Base-by-base conservation (phyloP, 2,797 vertebrate genomes). In the Neosilurus hyrtlii region DNA sequence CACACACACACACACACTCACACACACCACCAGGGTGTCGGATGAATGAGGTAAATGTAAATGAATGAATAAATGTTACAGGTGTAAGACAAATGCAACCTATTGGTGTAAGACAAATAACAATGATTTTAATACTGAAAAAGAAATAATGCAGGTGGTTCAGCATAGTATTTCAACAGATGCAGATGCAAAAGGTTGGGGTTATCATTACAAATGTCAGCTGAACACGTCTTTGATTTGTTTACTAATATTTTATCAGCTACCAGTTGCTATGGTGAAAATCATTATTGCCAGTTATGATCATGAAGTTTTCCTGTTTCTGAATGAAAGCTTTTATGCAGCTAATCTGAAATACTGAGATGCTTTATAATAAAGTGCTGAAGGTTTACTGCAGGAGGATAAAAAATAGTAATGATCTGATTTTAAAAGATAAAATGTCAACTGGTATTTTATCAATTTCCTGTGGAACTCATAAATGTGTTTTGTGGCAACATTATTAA, bases 151-250 rank as follows among this genome's bases (percentile, higher is more conserved):
- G n/a, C n/a, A n/a, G n/a, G n/a, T n/a, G 2, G 37, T 43, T 43
- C 6, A 3, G 37, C 37, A 43, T 43, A 43, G 37, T 43, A 43
- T 6, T 43, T 43, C 37, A 43, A 43, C 6, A 43, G 37, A 43
- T 43, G 6, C 37, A 43, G 37, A 43, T n/a, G 37, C 56, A 76
- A 76, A 76, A 61, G 73, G 56, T 43, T 59, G 35, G n/a, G 37
- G 73, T 14, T 30, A 76, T 76, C 73, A 76, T 57, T 74, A 74
- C 18, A 74, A 57, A 74, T 75, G 73, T 22, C 73, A 75, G 3
- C 56, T 37, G 26, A 75, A 75, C 54, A 74, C 9, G 6, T 37
- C 56, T 7, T 43, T 76, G 43, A 20, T 76, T 75, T 59, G 30
- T 43, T 75, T 59, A 22, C 20, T 59, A 18, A 14, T 4, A 59